phyloP scores from a whole-genome alignment of 2,797 vertebrate genomes.

The Gymnodraco acuticeps region DNA sequence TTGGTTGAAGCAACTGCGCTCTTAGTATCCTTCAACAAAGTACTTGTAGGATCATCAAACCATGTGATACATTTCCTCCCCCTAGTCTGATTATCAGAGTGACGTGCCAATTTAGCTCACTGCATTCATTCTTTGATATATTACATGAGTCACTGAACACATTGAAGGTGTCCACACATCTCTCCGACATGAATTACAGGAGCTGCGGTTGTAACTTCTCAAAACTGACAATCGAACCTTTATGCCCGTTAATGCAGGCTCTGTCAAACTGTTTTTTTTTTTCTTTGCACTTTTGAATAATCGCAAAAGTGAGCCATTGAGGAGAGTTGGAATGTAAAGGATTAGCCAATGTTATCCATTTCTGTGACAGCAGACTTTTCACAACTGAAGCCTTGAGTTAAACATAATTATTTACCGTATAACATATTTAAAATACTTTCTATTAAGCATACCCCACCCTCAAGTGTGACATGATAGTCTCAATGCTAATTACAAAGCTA shows the following conservation, averaged over 20 bases:
- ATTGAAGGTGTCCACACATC: neutral
- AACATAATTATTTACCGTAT: neutral
- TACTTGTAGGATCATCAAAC: neutral
- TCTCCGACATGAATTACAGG: neutral
- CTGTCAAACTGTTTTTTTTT: neutral
- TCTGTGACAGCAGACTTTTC: no score
- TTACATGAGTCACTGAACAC: no score
- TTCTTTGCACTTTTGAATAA: neutral
- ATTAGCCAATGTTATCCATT: no score
- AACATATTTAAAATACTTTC: neutral
- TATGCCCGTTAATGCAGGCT: neutral
- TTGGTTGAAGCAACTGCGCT: neutral
- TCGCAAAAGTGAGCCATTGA: neutral
- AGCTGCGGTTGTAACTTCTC: neutral
- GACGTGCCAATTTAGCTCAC: no score
- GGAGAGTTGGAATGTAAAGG: neutral
- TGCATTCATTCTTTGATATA: no score
- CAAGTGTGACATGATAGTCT: neutral
- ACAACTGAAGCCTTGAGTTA: no score
- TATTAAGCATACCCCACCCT: neutral
- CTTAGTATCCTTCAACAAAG: neutral
- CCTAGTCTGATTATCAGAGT: no score
- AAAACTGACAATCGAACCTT: neutral
- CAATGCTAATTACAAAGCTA: neutral
- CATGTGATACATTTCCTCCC: neutral